Conservation (phyloP, 2,888 invertebrate genomes). For the Cactoblastis cactorum region DNA sequence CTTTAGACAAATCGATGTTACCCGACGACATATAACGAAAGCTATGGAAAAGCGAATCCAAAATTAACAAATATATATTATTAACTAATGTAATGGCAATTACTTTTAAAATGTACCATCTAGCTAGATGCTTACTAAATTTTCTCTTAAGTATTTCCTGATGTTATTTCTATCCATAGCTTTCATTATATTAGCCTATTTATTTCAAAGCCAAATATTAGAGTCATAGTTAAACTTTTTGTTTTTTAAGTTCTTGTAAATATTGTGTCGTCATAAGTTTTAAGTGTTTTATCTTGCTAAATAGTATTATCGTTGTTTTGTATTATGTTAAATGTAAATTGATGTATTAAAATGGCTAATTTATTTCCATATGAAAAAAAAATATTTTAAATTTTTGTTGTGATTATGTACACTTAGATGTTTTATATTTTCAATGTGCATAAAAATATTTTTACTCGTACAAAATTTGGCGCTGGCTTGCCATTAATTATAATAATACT, state of each 20-base stretch:
- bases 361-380: conserved; percentile 72
- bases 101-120: conserved; percentile 11
- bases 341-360: conserved; percentile 60
- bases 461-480: conserved; percentile 53
- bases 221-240: conserved; percentile 75
- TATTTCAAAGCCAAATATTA: conserved; percentile 79
- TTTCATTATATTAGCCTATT: conserved; percentile 76
- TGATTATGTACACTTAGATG: conserved; percentile 45
- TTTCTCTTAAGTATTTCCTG: conserved; percentile 1
- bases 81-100: conserved; percentile 19
- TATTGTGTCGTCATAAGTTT: conserved; percentile 49
- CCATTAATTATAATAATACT: conserved; percentile 23
- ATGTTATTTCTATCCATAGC: conserved; percentile 51
- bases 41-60: conserved; percentile 58
- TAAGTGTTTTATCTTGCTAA: conserved; percentile 69
- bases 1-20: conserved; percentile 72
- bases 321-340: conserved; percentile 66
- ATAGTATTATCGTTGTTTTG: conserved; percentile 76
- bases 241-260: conserved; percentile 74
- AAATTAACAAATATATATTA: conserved; percentile 18
- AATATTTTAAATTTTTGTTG: conserved; percentile 64
- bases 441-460: conserved; percentile 32
- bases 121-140: conserved; percentile 7
- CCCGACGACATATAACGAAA: conserved; percentile 75
- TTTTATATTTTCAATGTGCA: conserved; percentile 41